Percentiles rank a stretch among this genome's conserved stretches.
These are phyloP conservation scores for Rhogogaster chlorosoma DNA, from an alignment of 2,888 invertebrate genomes.

Conservation along the genomic window DNA sequence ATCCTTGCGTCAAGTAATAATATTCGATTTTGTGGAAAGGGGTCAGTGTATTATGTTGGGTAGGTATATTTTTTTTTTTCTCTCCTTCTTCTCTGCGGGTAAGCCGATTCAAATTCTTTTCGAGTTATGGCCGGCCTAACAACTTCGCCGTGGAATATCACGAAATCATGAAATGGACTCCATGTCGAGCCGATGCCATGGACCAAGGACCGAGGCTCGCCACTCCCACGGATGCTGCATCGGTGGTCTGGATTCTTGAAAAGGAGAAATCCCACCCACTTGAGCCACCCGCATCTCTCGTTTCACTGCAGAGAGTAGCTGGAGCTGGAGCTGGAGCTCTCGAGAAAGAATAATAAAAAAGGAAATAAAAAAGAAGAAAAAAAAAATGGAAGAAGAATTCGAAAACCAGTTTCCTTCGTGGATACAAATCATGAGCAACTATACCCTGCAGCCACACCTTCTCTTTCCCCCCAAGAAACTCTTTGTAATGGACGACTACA, in stretches of 20 bases:
- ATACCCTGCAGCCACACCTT: constrained; percentile 43
- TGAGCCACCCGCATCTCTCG: constrained; percentile 53
- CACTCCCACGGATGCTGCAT: constrained; percentile 62
- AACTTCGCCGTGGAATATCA: background rate
- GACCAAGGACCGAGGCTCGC: constrained; percentile 47
- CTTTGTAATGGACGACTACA: constrained; percentile 50
- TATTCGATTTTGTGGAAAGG: background rate
- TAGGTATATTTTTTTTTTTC: background rate
- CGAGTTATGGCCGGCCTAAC: constrained; percentile 4
- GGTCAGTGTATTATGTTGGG: background rate
- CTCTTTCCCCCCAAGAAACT: background rate
- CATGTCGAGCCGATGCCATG: constrained; percentile 19
- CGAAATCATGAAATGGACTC: constrained; percentile 36
- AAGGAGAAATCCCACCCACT: constrained; percentile 67
- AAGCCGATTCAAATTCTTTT: constrained; percentile 15
- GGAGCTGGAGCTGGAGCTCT: background rate
- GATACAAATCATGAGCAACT: constrained; percentile 68
- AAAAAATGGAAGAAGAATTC: constrained; percentile 56
- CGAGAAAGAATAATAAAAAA: background rate
- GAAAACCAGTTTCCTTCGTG: constrained; percentile 66
- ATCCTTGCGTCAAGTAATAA: background rate
- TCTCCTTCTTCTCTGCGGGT: background rate
- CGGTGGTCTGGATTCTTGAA: constrained; percentile 57
- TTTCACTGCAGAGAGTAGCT: constrained; percentile 32
- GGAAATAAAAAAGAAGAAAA: background rate